These are phyloP conservation scores for Lasioglossum calceatum DNA, from an alignment of 2,888 invertebrate genomes.

Conservation along the genomic window DNA sequence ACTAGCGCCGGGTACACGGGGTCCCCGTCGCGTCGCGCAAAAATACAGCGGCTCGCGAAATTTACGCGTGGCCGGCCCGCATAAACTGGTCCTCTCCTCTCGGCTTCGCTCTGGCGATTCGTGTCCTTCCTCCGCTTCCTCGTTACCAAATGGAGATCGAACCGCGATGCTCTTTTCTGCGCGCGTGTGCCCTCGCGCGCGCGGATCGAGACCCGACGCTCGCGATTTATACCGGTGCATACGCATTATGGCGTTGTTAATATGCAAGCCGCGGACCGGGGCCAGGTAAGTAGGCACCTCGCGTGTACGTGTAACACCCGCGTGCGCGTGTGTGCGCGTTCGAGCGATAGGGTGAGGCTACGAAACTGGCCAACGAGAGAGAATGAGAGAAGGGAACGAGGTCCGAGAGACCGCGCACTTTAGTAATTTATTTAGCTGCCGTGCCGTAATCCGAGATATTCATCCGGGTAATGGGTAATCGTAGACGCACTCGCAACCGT, in stretches of 20 bases:
- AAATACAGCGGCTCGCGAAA: slow-evolving; percentile 45
- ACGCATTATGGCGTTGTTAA: slow-evolving; percentile 67
- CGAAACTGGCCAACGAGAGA: not conserved
- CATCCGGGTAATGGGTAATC: slow-evolving; percentile 75
- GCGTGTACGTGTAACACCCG: not conserved
- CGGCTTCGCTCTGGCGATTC: slow-evolving; percentile 1
- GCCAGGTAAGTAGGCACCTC: slow-evolving; percentile 4
- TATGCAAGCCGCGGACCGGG: slow-evolving; percentile 49
- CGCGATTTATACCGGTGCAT: slow-evolving; percentile 59
- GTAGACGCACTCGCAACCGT: slow-evolving; percentile 72
- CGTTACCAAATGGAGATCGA: slow-evolving; percentile 55
- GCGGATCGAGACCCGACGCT: slow-evolving; percentile 1
- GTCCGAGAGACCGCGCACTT: slow-evolving; percentile 45
- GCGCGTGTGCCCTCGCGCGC: slow-evolving; percentile 21
- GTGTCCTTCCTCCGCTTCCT: slow-evolving; percentile 30
- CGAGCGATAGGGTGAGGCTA: not conserved
- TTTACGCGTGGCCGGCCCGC: slow-evolving; percentile 36
- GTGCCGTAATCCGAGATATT: slow-evolving; percentile 74
- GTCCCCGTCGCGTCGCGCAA: slow-evolving; percentile 35
- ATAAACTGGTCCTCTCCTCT: slow-evolving; percentile 34
- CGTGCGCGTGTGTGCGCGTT: not conserved
- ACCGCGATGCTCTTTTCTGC: slow-evolving; percentile 29
- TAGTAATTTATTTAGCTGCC: slow-evolving; percentile 75
- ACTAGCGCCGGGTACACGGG: slow-evolving; percentile 50
- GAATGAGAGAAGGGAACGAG: slow-evolving; percentile 15